These are phyloP conservation scores for Lagopus leucura DNA, from an alignment of 2,113 vertebrate genomes.

Conservation along the genomic window DNA sequence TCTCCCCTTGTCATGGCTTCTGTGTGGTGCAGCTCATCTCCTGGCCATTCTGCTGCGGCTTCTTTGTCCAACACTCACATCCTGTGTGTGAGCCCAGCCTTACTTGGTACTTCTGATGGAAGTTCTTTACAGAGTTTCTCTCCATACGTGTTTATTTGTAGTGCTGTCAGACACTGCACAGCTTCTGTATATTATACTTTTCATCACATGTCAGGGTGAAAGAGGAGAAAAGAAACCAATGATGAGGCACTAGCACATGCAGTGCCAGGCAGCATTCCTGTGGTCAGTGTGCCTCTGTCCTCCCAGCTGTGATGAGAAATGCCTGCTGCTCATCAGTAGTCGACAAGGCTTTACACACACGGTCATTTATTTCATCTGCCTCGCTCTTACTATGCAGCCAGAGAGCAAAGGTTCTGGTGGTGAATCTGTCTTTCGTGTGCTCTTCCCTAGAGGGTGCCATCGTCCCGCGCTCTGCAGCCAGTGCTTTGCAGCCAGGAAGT, in stretches of 20 bases:
- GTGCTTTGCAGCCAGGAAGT: not conserved
- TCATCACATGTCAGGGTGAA: rapidly evolving
- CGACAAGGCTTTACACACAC: too few relatives aligned
- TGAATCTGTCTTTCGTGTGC: constrained; percentile 1
- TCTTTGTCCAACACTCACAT: not conserved
- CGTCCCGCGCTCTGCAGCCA: not conserved
- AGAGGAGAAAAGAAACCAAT: not conserved
- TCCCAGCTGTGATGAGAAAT: not conserved
- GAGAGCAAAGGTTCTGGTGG: not conserved
- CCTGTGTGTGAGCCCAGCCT: not conserved
- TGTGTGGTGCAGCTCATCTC: not conserved
- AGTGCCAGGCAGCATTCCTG: not conserved
- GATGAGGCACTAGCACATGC: rapidly evolving
- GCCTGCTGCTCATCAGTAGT: not conserved
- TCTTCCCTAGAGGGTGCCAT: constrained; percentile 81
- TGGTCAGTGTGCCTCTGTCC: not conserved
- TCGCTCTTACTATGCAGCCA: not conserved
- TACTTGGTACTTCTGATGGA: not conserved
- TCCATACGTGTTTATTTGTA: not conserved
- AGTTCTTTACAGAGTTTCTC: not conserved
- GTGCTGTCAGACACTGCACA: not conserved
- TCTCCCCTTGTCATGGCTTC: not conserved
- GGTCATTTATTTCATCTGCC: not conserved
- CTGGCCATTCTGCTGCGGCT: not conserved
- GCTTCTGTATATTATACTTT: rapidly evolving